These are phyloP conservation scores for Aythya fuligula DNA, from an alignment of 2,797 vertebrate species.

Conservation along the genomic window DNA sequence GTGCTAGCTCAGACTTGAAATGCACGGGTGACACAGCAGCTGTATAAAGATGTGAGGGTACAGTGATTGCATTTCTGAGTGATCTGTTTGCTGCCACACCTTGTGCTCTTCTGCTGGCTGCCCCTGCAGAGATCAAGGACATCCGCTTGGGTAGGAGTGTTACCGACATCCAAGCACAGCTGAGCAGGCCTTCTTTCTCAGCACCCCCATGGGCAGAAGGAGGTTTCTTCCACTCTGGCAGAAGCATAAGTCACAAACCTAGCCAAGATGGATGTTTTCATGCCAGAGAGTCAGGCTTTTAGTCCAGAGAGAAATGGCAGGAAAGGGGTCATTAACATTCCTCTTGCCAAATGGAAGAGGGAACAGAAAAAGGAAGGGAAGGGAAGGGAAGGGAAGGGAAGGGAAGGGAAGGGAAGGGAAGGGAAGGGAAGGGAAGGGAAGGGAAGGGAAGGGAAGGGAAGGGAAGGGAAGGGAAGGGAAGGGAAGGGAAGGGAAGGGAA, in stretches of 20 bases:
- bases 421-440: neutral
- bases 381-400: too few relatives aligned
- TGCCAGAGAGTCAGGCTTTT: neutral
- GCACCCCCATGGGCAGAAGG: neutral
- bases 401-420: too few relatives aligned
- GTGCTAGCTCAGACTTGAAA: neutral
- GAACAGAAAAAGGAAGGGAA: too few relatives aligned
- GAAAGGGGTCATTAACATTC: neutral
- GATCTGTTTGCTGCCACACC: neutral
- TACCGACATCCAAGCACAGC: neutral
- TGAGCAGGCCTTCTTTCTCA: neutral
- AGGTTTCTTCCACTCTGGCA: neutral
- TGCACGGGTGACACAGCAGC: rapidly evolving
- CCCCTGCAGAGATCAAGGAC: neutral
- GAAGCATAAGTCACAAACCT: neutral
- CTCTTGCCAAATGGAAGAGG: neutral
- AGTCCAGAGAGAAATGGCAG: neutral
- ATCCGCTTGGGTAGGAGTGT: neutral
- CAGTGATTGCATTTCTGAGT: rapidly evolving
- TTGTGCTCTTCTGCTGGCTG: rapidly evolving
- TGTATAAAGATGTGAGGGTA: neutral
- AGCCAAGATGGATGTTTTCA: rapidly evolving
- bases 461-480: too few relatives aligned
- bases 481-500: neutral
- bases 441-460: too few relatives aligned